These are phyloP conservation scores for Acinonyx jubatus DNA, from an alignment of 2,113 vertebrate species.

Conservation along the genomic window DNA sequence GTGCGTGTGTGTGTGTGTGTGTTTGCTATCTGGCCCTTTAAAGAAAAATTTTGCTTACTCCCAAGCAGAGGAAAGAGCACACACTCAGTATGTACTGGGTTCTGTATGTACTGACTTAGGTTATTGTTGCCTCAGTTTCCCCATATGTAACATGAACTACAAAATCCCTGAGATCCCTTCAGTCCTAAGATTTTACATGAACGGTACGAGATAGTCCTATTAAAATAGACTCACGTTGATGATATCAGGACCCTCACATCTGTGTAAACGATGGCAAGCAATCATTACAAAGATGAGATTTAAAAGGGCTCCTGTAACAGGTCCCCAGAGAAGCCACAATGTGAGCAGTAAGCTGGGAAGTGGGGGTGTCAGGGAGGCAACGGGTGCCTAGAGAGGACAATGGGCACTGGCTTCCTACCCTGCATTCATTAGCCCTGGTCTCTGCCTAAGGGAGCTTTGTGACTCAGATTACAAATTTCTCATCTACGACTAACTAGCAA, in stretches of 20 bases:
- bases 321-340: neutral
- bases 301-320: neutral
- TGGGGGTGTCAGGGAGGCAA: neutral
- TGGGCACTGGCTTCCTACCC: fast-evolving
- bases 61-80: neutral
- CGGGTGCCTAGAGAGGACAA: neutral
- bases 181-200: neutral
- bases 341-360: neutral
- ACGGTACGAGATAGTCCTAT: neutral
- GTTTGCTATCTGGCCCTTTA: neutral
- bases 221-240: conserved; percentile 17
- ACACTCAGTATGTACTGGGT: fast-evolving
- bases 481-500: conserved; percentile 64
- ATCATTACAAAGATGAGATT: neutral
- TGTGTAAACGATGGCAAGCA: neutral
- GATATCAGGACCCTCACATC: neutral
- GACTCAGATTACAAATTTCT: conserved; percentile 63
- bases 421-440: conserved; percentile 38
- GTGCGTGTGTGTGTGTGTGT: too few species aligned
- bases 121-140: neutral
- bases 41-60: neutral
- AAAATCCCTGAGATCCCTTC: neutral
- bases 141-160: neutral
- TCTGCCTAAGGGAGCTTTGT: neutral
- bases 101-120: neutral